Percentiles rank a stretch among this genome's conserved stretches.
These are phyloP conservation scores for Harpegnathos saltator DNA, from an alignment of 1,140 invertebrate species.

Conservation along the genomic window DNA sequence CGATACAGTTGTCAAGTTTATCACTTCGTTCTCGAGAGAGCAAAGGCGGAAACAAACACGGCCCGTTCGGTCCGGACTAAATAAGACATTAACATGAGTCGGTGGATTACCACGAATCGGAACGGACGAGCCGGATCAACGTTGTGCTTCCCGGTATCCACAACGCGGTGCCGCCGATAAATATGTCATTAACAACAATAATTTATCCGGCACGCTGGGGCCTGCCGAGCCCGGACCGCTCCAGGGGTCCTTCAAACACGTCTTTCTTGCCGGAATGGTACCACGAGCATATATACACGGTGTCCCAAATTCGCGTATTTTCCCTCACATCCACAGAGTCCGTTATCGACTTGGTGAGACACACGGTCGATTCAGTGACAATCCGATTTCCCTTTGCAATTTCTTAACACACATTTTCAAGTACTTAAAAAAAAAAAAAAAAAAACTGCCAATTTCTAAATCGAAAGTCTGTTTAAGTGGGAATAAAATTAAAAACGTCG, in stretches of 20 bases:
- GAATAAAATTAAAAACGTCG: no score
- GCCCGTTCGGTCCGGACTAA: neutral
- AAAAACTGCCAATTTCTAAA: no score
- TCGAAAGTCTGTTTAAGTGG: neutral
- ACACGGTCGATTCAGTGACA: neutral
- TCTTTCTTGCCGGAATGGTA: slow-evolving; percentile 21
- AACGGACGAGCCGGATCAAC: slow-evolving; percentile 59
- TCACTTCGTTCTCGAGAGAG: slow-evolving; percentile 15
- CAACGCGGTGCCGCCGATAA: slow-evolving; percentile 69
- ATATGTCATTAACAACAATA: slow-evolving; percentile 80
- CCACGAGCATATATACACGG: neutral
- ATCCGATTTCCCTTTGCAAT: neutral
- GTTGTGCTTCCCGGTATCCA: slow-evolving; percentile 60
- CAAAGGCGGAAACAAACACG: slow-evolving; percentile 18
- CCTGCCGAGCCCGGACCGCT: slow-evolving; percentile 37
- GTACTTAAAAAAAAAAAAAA: no score
- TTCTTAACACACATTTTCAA: neutral
- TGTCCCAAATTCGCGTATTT: neutral
- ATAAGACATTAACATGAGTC: slow-evolving; percentile 13
- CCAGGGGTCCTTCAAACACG: slow-evolving; percentile 11
- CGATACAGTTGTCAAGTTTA: neutral
- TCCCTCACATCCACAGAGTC: neutral
- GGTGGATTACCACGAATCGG: slow-evolving; percentile 73
- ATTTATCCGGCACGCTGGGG: slow-evolving; percentile 73
- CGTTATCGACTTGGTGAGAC: neutral